A percentile compares a stretch with the other conserved stretches of the same genome.
phyloP scores from a whole-genome alignment of 1,140 invertebrate species.

The Zaprionus nigranus region DNA sequence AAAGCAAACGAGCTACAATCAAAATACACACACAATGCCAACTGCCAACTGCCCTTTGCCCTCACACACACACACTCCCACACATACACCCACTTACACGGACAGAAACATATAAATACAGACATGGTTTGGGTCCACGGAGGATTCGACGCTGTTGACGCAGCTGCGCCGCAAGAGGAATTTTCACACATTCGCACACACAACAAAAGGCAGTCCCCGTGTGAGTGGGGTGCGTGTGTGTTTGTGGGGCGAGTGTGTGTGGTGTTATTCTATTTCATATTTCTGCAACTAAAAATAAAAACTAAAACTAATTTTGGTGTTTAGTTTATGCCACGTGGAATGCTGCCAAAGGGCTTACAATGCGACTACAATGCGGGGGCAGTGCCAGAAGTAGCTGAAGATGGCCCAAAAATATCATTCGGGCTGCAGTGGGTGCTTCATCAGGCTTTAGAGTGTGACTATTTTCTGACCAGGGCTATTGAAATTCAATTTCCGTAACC shows the following conservation, averaged over 20 bases:
- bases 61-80: neutral
- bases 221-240: neutral
- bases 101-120: conserved; percentile 8
- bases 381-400: neutral
- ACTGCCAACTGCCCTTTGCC: conserved; percentile 18
- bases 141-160: conserved; percentile 39
- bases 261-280: conserved; percentile 4
- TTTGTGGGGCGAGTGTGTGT: neutral
- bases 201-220: conserved; percentile 12
- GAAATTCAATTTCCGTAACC: neutral
- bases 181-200: conserved; percentile 49
- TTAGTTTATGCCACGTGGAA: conserved; percentile 5
- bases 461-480: neutral
- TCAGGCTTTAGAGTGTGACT: conserved; percentile 1
- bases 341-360: conserved; percentile 4
- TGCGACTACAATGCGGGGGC: neutral
- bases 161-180: conserved; percentile 55
- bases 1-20: conserved; percentile 53
- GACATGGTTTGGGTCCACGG: conserved; percentile 3
- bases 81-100: neutral
- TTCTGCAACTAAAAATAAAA: conserved; percentile 7
- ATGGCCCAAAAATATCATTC: neutral
- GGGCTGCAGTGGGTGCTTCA: neutral
- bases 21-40: conserved; percentile 44
- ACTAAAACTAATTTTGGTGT: conserved; percentile 4